Evolutionary conservation across 2,797 vertebrate genomes (phyloP).

Genomic region (Lacerta bilineata): DNA sequence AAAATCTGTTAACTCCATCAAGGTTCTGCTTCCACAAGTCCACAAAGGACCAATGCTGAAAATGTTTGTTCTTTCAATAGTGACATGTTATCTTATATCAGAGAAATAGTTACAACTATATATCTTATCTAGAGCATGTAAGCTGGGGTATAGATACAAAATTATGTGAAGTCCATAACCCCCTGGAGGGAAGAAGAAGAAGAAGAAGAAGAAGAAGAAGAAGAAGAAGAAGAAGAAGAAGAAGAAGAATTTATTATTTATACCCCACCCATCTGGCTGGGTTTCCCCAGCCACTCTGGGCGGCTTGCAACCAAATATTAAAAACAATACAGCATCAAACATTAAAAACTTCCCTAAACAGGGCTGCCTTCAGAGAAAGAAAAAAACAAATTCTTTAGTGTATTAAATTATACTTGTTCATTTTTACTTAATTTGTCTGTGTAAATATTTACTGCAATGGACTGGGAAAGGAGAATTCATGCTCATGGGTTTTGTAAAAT

Average conservation of each 20-base stretch:
- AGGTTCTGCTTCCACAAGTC: not conserved
- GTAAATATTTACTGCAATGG: not conserved
- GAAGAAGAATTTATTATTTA: no score
- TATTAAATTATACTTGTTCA: not conserved
- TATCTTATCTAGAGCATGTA: not conserved
- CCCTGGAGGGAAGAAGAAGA: no score
- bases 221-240: no score
- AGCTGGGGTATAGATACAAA: not conserved
- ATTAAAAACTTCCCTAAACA: no score
- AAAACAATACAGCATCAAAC: no score
- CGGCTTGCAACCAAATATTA: no score
- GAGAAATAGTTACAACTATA: not conserved
- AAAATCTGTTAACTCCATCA: not conserved
- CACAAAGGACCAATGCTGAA: not conserved
- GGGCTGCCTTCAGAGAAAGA: not conserved
- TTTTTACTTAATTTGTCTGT: not conserved
- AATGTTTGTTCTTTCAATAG: not conserved
- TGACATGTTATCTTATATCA: not conserved
- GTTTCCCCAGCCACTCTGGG: no score
- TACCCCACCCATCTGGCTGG: no score
- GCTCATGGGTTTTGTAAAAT: not conserved
- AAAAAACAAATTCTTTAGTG: not conserved
- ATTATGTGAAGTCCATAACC: not conserved
- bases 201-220: no score
- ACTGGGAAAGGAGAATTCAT: not conserved